These are phyloP conservation scores for Drosophila mulleri DNA, from an alignment of 2,888 invertebrate species.

Conservation along the genomic window DNA sequence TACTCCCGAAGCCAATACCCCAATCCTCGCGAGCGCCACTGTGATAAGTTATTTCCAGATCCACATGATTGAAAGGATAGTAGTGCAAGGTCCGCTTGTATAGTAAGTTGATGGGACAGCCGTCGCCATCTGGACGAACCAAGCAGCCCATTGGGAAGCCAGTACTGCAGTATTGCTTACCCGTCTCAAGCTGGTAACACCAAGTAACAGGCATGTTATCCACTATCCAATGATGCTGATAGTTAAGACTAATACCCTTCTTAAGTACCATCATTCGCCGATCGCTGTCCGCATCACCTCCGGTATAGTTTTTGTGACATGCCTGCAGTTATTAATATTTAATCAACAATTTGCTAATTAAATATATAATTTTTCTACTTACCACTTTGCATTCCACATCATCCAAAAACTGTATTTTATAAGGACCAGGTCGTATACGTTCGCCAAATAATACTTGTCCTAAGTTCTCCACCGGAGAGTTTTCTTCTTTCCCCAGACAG, in stretches of 20 bases:
- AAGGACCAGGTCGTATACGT: conserved; percentile 97
- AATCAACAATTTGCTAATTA: not conserved
- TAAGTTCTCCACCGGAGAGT: conserved; percentile 97
- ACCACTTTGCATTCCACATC: conserved; percentile 87
- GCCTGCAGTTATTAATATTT: conserved; percentile 62
- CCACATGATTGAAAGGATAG: conserved; percentile 98
- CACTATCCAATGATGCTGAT: conserved; percentile 99
- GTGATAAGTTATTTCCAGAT: conserved; percentile 96
- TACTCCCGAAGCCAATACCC: conserved; percentile 92
- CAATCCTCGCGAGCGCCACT: conserved; percentile 94
- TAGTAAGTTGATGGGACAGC: conserved; percentile 87
- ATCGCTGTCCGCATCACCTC: conserved; percentile 88
- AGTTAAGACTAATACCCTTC: conserved; percentile 97
- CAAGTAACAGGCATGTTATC: conserved; percentile 99
- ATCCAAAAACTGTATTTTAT: conserved; percentile 93
- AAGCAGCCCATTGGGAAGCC: conserved; percentile 99
- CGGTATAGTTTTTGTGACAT: conserved; percentile 90
- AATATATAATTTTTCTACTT: conserved; percentile 37
- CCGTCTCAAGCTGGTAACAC: conserved; percentile 93
- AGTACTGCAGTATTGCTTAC: conserved; percentile 94
- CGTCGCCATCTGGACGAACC: conserved; percentile 87
- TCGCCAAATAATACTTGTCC: conserved; percentile 99
- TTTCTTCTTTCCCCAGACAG: conserved; percentile 90
- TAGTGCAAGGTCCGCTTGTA: conserved; percentile 90
- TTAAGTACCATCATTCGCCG: conserved; percentile 92